Base-by-base conservation (phyloP, 2,113 vertebrate species). In the Gila orcuttii region DNA sequence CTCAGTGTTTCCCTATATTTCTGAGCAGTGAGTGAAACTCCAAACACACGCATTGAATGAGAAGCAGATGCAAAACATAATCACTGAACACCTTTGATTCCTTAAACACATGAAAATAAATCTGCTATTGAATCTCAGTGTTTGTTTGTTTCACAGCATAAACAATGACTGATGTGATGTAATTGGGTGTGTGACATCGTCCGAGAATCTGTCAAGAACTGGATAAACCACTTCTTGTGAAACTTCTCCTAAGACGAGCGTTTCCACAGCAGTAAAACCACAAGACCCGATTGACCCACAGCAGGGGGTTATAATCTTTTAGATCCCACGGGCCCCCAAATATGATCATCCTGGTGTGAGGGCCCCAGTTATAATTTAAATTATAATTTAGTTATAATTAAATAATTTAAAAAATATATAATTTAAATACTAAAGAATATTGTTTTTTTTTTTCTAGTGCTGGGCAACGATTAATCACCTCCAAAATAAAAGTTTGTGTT, bases 151-250 rank as follows among this genome's bases (percentile, higher is more conserved):
- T 59, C 11, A 15, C 5, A 19, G 17, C 17, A 19, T 7, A 55
- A 55, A 55, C 52, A 57, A 36, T 42, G 69, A 36, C 8, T 13
- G 25, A 45, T 59, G n/a, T 21, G 15, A 21, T 28, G 55, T 19
- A 60, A 3, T 19, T 12, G 6, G 10, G 74, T 76, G 45, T 76
- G 45, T n/a, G 74, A 17, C 8, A 42, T 9, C 21, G 17, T 39
- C 19, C 33, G 11, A 13, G 36, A 42, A 74, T n/a, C 69, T 74
- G 69, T 12, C 10, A 45, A 42, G 28, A 79, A 79, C 57, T 62
- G 78, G 78, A 79, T n/a, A 13, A 62, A 42, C 78, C 78, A 25
- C 57, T 80, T 80, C 57, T 33, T 59, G 78, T 23, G 2, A 33
- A 23, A 36, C 52, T 79, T 6, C 76, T 15, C 28, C 23, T 4